These are phyloP conservation scores for Cariama cristata DNA, from an alignment of 2,113 vertebrate genomes.

Conservation along the genomic window DNA sequence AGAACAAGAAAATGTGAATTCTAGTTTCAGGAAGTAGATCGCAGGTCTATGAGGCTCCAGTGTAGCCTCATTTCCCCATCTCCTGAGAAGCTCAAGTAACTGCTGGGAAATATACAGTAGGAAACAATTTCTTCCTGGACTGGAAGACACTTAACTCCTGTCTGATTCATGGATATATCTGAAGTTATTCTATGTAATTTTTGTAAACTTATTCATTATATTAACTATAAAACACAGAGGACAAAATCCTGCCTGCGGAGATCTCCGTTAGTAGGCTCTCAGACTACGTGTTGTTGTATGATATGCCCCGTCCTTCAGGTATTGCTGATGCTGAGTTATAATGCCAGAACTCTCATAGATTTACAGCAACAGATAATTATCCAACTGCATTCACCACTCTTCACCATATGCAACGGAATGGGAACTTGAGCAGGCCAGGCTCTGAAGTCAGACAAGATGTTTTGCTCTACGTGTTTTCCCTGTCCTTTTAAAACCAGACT, in stretches of 20 bases:
- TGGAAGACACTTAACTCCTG: not conserved
- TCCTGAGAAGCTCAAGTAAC: not conserved
- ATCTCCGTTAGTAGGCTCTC: not conserved
- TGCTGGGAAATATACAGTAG: not conserved
- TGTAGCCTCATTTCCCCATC: not conserved
- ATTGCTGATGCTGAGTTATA: not conserved
- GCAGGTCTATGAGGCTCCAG: not conserved
- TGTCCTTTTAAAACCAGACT: not conserved
- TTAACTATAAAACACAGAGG: not conserved
- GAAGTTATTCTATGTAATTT: not conserved
- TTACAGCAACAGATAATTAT: not conserved
- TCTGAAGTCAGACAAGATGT: constrained; percentile 12
- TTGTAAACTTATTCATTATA: not conserved
- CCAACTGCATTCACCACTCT: not conserved
- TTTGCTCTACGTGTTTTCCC: constrained; percentile 2
- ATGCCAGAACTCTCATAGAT: not conserved
- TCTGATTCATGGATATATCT: not conserved
- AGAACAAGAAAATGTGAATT: not conserved
- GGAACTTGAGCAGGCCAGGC: not conserved
- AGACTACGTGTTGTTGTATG: not conserved
- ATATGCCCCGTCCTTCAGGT: not conserved
- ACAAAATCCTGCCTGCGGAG: not conserved
- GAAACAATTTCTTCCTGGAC: not conserved
- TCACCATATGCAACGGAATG: not conserved
- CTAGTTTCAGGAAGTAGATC: not conserved